Conservation (phyloP, 1,140 invertebrate species). For the Drosophila mauritiana region DNA sequence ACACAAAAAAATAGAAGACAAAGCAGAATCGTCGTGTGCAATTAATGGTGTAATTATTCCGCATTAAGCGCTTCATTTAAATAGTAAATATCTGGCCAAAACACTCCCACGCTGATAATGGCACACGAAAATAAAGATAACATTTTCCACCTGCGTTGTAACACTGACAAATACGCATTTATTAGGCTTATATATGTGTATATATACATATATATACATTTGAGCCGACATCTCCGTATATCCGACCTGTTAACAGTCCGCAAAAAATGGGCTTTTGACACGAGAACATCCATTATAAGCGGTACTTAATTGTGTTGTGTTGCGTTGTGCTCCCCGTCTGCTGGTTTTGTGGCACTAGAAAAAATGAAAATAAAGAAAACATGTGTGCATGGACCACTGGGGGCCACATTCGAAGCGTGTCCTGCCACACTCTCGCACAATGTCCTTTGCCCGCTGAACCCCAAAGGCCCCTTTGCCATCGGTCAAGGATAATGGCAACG, state of each 20-base stretch:
- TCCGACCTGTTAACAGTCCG: slow-evolving; percentile 40
- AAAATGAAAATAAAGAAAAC: slow-evolving; percentile 31
- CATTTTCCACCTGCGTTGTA: slow-evolving; percentile 25
- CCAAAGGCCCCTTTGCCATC: not conserved
- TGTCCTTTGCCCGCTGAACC: not conserved
- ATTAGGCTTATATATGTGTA: slow-evolving; percentile 21
- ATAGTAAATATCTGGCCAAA: too few relatives aligned
- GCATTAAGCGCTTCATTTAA: not conserved
- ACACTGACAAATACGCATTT: slow-evolving; percentile 25
- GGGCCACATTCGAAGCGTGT: slow-evolving; percentile 26
- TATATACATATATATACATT: slow-evolving; percentile 21
- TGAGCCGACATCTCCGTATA: slow-evolving; percentile 18
- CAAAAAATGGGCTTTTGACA: slow-evolving; percentile 81
- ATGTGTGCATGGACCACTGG: slow-evolving; percentile 4
- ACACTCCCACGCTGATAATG: not conserved
- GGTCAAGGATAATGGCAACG: slow-evolving; percentile 28
- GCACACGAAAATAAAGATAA: slow-evolving; percentile 45
- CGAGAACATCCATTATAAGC: slow-evolving; percentile 74
- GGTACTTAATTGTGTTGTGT: slow-evolving; percentile 79
- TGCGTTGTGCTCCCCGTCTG: slow-evolving; percentile 1
- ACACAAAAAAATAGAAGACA: not conserved
- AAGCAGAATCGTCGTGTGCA: not conserved
- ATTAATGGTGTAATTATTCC: not conserved
- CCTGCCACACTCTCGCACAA: slow-evolving; percentile 25
- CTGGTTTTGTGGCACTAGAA: slow-evolving; percentile 1